These are phyloP conservation scores for Netelia inedita DNA, from an alignment of 2,888 invertebrate genomes.

Conservation along the genomic window DNA sequence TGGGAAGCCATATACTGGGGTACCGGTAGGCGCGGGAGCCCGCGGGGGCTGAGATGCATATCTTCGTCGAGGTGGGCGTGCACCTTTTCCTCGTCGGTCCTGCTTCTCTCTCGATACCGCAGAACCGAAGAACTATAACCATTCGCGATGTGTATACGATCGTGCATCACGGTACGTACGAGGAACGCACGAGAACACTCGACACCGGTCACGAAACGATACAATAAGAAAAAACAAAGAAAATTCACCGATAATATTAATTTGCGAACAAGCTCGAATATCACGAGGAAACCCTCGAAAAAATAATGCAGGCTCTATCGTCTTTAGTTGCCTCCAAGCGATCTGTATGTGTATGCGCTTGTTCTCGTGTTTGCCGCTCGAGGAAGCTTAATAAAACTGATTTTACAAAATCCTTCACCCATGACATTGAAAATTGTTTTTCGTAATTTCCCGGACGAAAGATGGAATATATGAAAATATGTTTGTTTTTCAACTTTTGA, in stretches of 20 bases:
- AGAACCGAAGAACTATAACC: conserved; percentile 57
- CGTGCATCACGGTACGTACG: conserved; percentile 1
- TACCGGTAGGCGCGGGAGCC: conserved; percentile 71
- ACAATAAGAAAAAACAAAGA: conserved; percentile 14
- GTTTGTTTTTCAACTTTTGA: too few species aligned
- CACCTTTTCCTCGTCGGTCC: conserved; percentile 50
- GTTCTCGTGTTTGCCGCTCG: conserved; percentile 9
- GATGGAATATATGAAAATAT: not conserved
- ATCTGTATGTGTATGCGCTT: conserved; percentile 12
- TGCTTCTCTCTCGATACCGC: conserved; percentile 50
- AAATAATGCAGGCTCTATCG: conserved; percentile 47
- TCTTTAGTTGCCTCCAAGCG: conserved; percentile 50
- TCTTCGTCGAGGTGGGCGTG: conserved; percentile 71
- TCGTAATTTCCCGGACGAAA: not conserved
- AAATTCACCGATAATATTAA: conserved; percentile 70
- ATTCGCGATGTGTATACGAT: conserved; percentile 31
- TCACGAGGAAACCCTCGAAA: conserved; percentile 65
- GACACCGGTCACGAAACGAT: conserved; percentile 4
- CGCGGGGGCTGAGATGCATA: conserved; percentile 69
- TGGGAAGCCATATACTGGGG: conserved; percentile 65
- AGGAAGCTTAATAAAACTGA: not conserved
- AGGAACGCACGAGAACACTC: conserved; percentile 20
- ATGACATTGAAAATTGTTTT: too few species aligned
- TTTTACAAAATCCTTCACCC: too few species aligned
- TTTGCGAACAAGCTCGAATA: conserved; percentile 69